Percentiles rank a stretch among this genome's conserved stretches.
These are phyloP conservation scores for Eurystomus gularis DNA, from an alignment of 2,113 vertebrate species.

Conservation along the genomic window DNA sequence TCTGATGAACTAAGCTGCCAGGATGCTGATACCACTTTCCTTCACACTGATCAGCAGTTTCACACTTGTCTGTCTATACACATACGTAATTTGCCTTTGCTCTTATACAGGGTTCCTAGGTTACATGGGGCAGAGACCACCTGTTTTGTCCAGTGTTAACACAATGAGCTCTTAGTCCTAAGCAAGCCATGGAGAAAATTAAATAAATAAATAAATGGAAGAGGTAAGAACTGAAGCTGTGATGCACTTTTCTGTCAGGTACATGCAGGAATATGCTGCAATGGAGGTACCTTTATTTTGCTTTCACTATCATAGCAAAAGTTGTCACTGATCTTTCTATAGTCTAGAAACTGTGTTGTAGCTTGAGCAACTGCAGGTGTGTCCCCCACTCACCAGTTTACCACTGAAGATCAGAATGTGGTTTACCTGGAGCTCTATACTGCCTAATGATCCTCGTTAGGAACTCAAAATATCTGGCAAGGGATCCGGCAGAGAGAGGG, in stretches of 20 bases:
- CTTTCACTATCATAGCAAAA: not conserved
- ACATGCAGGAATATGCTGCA: not conserved
- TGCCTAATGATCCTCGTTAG: not conserved
- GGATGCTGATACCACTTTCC: not conserved
- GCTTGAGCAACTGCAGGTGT: not conserved
- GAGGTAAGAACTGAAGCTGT: not conserved
- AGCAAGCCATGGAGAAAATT: not conserved
- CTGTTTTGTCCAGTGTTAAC: not conserved
- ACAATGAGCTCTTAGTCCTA: not conserved
- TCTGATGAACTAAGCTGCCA: not conserved
- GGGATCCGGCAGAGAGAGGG: not conserved
- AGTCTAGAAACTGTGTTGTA: not conserved
- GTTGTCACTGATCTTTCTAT: not conserved
- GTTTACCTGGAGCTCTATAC: not conserved
- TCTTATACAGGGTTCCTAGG: not conserved
- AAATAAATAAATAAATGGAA: too few relatives aligned
- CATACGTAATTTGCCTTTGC: not conserved
- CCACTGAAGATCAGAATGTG: not conserved
- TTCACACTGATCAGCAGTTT: not conserved
- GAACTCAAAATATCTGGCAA: not conserved
- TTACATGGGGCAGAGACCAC: not conserved
- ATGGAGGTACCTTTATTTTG: not conserved
- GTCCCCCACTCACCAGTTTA: not conserved
- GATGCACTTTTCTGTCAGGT: not conserved
- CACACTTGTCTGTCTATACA: not conserved